Evolutionary conservation across 2,113 vertebrate species (phyloP).

Genomic region (Rhizomys pruinosus): DNA sequence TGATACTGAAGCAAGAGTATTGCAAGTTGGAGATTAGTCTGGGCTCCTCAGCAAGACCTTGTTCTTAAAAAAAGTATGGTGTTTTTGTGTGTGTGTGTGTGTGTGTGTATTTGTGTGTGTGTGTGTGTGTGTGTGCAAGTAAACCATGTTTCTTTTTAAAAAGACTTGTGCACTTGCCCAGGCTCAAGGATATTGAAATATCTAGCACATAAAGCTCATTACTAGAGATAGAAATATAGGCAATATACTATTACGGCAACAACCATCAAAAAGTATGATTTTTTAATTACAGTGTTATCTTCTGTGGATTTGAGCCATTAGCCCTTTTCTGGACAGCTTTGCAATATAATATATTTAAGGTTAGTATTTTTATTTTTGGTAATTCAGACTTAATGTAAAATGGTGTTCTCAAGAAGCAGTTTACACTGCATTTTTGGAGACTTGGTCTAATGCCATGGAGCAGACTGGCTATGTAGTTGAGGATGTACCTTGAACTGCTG

Average conservation of each 20-base stretch:
- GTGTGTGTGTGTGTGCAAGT: no score
- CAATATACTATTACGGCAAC: no score
- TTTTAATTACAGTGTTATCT: background rate
- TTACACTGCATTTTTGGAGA: background rate
- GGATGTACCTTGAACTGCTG: background rate
- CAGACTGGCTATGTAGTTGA: background rate
- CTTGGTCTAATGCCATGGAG: background rate
- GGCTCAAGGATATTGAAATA: no score
- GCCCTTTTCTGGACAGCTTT: constrained; percentile 17
- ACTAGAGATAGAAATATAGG: no score
- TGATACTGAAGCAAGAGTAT: background rate
- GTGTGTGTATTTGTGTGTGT: no score
- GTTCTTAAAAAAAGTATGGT: constrained; percentile 49
- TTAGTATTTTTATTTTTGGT: constrained; percentile 47
- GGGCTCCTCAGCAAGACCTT: constrained; percentile 4
- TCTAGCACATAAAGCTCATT: no score
- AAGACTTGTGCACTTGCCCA: no score
- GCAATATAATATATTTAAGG: background rate
- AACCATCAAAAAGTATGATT: background rate
- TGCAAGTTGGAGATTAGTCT: background rate
- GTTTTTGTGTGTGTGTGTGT: no score
- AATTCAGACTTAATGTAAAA: background rate
- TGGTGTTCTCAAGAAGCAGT: background rate
- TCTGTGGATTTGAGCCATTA: background rate
- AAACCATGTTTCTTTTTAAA: no score